Base-by-base conservation (phyloP, 2,888 invertebrate species). In the Galerucella nymphaeae region DNA sequence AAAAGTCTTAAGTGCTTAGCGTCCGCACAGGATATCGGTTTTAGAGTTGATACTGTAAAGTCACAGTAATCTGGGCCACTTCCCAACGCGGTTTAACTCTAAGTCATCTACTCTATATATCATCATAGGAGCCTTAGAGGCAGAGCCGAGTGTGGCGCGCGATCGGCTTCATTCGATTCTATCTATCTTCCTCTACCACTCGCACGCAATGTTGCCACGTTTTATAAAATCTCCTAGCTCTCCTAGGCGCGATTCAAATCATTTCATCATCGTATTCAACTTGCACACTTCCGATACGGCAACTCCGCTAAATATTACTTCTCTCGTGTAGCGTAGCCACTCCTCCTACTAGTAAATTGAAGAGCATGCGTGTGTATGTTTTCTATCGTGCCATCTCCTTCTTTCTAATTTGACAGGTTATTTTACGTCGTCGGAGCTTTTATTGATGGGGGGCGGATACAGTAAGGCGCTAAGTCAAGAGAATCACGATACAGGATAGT, bases 101-200 rank as follows among this genome's bases (percentile, higher is more conserved):
- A 91, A 91, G 91, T 91, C 91, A 90, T 89, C 89, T 89, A 90
- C 90, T 91, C 91, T 90, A 91, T 91, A 91, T 91, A 91, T 91
- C 91, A 91, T 90, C 89, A 82, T 83, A 83, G 83, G 82, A 69
- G 63, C 69, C 69, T 57, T 57, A 63, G 55, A 79, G 79, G 76
- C 80, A 57, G 42, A 79, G 79, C 77, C 80, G 81, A 82, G 81
- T 77, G 82, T 80, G 80, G 79, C 78, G 77, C 79, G 80, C 83
- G 82, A 81, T 84, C 85, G 85, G 83, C 77, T 73, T 76, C 79
- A 76, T 78, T 81, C 81, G 82, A 81, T 80, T 82, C 57, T 10
- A 76, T 74, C 76, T 72, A 70, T 81, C 78, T 82, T 83, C 77
- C 82, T 81, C 82, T 77, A 83, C 57, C 71, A n/a, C 53, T 81